A percentile compares a stretch with the other conserved stretches of the same genome.
phyloP scores from a whole-genome alignment of 1,140 invertebrate genomes.

The Drosophila pseudoananassae region DNA sequence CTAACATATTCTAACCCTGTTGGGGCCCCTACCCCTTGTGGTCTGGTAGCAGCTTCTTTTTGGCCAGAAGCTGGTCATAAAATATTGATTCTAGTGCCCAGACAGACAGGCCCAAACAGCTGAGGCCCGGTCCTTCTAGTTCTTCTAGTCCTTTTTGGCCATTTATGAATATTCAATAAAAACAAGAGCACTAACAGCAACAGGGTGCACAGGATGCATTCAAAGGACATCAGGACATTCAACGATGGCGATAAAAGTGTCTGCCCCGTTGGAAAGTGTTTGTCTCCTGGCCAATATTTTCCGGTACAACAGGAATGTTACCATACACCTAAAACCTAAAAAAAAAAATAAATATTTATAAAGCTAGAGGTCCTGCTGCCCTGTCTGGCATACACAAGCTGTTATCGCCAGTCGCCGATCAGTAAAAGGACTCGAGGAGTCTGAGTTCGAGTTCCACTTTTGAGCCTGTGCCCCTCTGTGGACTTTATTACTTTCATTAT shows the following conservation, averaged over 20 bases:
- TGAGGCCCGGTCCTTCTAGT: conserved; percentile 28
- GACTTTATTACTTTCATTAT: conserved; percentile 82
- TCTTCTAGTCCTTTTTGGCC: conserved; percentile 24
- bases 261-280: conserved; percentile 47
- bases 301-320: conserved; percentile 31
- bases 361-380: not conserved
- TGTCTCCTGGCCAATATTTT: conserved; percentile 45
- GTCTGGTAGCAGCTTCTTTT: conserved; percentile 18
- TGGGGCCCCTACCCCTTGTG: not conserved
- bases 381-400: conserved; percentile 57
- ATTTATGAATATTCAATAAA: conserved; percentile 84
- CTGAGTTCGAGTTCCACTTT: not conserved
- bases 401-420: conserved; percentile 67
- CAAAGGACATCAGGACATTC: conserved; percentile 22
- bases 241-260: conserved; percentile 70
- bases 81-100: conserved; percentile 72
- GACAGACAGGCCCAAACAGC: conserved; percentile 32
- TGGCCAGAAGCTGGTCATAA: conserved; percentile 57
- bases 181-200: conserved; percentile 48
- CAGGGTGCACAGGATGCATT: not conserved
- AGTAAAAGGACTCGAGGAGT: conserved; percentile 8
- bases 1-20: not conserved
- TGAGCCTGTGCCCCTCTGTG: conserved; percentile 21
- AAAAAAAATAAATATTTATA: conserved; percentile 24
- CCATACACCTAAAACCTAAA: conserved; percentile 55